Evolutionary conservation across 1,140 invertebrate genomes (phyloP), one percentile per base, ranked within the genome.

Genomic region (Arion vulgaris): DNA sequence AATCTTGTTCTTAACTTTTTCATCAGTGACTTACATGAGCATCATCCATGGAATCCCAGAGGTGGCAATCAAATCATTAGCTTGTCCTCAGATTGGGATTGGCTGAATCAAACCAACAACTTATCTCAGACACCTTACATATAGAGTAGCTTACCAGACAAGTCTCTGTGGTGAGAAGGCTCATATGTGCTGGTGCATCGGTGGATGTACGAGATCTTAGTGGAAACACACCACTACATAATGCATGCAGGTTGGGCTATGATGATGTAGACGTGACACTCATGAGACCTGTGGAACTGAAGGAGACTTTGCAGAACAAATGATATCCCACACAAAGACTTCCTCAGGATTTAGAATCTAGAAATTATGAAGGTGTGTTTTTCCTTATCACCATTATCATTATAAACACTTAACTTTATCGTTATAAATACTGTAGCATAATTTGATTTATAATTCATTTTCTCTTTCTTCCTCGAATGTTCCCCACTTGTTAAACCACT

Each of bases 331-430:
- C 39, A 85, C 91, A 15, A 94, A 95, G 89, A 91, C 78, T 89
- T 34, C 86, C 88, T 15, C 88, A 89, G 57, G 85, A 90, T 86
- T 91, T 96, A 45, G 95, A 96, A 86, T 94, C 95, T 87, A 94
- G 94, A 89, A 97, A 97, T 90, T 96, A 96, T 91, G 94, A 95
- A 91, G 96, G 96, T 96, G 90, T 94, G 94, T 94, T 28, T n/a
- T n/a, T n/a, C n/a, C n/a, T n/a, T n/a, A n/a, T n/a, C n/a, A n/a
- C n/a, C n/a, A n/a, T n/a, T n/a, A n/a, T n/a, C n/a, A n/a, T n/a
- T n/a, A n/a, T n/a, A n/a, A n/a, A n/a, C n/a, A n/a, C n/a, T n/a
- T n/a, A n/a, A n/a, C n/a, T n/a, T n/a, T n/a, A n/a, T n/a, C n/a
- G n/a, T n/a, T n/a, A n/a, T n/a, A n/a, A n/a, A n/a, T n/a, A n/a